Evolutionary conservation across 2,888 invertebrate species (phyloP).

Genomic region (Ferrisia virgata): DNA sequence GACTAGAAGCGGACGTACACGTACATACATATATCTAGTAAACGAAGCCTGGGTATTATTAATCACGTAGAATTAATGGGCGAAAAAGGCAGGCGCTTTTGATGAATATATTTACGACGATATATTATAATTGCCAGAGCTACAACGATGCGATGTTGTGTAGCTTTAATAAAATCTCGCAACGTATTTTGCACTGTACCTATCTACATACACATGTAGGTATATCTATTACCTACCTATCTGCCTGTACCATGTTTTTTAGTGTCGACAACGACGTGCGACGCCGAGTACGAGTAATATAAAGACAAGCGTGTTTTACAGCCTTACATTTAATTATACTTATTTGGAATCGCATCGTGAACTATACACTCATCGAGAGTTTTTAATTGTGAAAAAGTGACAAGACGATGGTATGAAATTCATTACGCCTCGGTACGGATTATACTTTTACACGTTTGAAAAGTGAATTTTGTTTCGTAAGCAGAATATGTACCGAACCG

Average conservation of each 20-base stretch:
- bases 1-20: neutral
- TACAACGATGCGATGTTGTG: neutral
- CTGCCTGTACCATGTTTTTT: no score
- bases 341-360: neutral
- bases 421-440: neutral
- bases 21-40: no score
- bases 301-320: neutral
- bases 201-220: no score
- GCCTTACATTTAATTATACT: neutral
- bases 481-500: neutral
- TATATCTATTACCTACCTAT: no score
- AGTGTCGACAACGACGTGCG: neutral
- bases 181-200: neutral
- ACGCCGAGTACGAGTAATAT: neutral
- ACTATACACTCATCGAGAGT: neutral
- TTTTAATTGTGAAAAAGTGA: slow-evolving; percentile 13
- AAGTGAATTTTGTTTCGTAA: neutral
- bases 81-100: neutral
- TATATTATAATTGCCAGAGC: slow-evolving; percentile 11
- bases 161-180: slow-evolving; percentile 7
- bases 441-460: neutral
- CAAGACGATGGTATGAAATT: slow-evolving; percentile 4
- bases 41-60: no score
- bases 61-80: neutral
- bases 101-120: slow-evolving; percentile 6